A percentile compares a stretch with the other conserved stretches of the same genome.
Conservation (phyloP, 2,113 vertebrate genomes). For the Oxyruncus cristatus region DNA sequence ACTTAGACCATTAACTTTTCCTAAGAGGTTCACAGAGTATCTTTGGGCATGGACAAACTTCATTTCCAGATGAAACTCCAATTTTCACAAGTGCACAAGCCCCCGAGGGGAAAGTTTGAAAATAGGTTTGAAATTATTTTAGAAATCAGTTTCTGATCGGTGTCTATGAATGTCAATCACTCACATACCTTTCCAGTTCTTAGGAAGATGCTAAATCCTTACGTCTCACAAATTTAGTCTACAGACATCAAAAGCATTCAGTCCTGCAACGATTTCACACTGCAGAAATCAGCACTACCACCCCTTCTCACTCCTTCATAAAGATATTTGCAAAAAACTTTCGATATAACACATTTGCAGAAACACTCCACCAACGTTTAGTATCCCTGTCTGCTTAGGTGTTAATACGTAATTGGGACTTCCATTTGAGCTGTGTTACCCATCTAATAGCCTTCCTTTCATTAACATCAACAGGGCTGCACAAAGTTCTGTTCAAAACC, state of each 20-base stretch:
- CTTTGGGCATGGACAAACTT: neutral
- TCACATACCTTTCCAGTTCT: neutral
- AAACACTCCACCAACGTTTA: neutral
- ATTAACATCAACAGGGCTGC: neutral
- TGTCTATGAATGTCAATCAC: neutral
- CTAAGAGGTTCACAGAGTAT: neutral
- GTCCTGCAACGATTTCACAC: neutral
- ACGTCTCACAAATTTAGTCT: neutral
- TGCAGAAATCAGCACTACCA: neutral
- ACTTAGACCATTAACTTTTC: neutral
- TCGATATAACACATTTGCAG: rapidly evolving
- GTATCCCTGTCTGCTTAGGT: neutral
- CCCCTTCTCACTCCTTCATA: neutral
- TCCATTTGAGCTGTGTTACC: neutral
- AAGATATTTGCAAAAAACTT: neutral
- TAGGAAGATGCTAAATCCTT: neutral
- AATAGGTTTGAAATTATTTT: neutral
- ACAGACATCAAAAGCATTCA: neutral
- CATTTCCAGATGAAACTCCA: neutral
- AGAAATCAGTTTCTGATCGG: neutral
- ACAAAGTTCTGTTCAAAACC: neutral
- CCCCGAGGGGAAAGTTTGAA: neutral
- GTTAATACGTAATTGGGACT: neutral
- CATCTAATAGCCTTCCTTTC: neutral
- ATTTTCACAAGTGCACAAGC: neutral